These are phyloP conservation scores for Falcaria lacertinaria DNA, from an alignment of 2,888 invertebrate species.

Conservation along the genomic window DNA sequence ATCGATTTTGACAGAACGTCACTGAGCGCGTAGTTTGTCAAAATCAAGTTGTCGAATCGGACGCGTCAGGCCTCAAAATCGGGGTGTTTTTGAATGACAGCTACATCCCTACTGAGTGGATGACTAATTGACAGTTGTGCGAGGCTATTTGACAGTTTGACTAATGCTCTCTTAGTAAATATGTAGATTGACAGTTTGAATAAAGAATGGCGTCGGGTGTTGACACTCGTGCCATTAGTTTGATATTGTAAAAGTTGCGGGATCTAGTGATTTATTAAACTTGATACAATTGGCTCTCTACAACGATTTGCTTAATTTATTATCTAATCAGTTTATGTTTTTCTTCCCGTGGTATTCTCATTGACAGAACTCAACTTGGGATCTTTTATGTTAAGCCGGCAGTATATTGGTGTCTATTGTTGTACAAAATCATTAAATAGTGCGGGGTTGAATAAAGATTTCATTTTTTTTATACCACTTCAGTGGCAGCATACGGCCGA, in stretches of 20 bases:
- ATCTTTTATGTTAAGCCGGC: too few relatives aligned
- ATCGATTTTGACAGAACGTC: constrained; percentile 59
- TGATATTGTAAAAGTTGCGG: constrained; percentile 16
- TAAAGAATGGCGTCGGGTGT: constrained; percentile 50
- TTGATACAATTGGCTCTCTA: too few relatives aligned
- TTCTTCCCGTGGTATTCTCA: too few relatives aligned
- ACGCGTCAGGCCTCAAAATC: constrained; percentile 33
- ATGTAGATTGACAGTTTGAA: constrained; percentile 52
- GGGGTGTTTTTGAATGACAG: constrained; percentile 27
- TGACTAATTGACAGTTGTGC: constrained; percentile 66
- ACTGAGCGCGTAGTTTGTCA: constrained; percentile 57
- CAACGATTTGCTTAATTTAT: too few relatives aligned
- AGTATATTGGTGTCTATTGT: too few relatives aligned
- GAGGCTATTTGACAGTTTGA: constrained; percentile 69
- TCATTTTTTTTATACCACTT: too few relatives aligned
- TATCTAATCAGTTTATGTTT: too few relatives aligned
- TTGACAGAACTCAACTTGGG: too few relatives aligned
- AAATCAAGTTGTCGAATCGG: constrained; percentile 55
- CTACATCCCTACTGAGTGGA: constrained; percentile 56
- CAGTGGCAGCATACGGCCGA: too few relatives aligned
- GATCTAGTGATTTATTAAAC: constrained; percentile 10
- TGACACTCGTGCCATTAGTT: constrained; percentile 35
- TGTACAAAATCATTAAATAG: too few relatives aligned
- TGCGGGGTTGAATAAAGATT: too few relatives aligned
- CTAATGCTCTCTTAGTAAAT: constrained; percentile 59